phyloP scores from a whole-genome alignment of 2,797 vertebrate genomes.

The Aeoliscus strigatus region DNA sequence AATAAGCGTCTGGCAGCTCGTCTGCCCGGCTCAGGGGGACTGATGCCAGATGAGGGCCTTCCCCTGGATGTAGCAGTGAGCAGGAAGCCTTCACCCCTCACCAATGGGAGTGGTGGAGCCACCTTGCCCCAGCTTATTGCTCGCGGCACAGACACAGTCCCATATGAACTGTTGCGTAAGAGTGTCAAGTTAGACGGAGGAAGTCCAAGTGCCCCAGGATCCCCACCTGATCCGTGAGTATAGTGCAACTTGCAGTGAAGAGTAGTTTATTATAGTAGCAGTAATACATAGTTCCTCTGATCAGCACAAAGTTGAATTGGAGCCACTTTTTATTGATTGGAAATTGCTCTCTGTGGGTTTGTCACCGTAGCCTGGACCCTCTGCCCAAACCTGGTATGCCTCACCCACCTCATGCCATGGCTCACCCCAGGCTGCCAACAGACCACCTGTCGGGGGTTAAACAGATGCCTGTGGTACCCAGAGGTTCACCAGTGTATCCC shows the following conservation, averaged over 20 bases:
- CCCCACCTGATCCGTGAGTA: slow-evolving; percentile 90
- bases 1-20: slow-evolving; percentile 92
- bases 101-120: slow-evolving; percentile 83
- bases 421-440: slow-evolving; percentile 74
- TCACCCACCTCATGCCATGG: slow-evolving; percentile 79
- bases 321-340: too few relatives aligned
- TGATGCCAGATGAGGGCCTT: slow-evolving; percentile 86
- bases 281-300: too few relatives aligned
- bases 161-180: slow-evolving; percentile 84
- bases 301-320: too few relatives aligned
- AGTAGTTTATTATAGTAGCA: too few relatives aligned
- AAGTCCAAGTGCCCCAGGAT: slow-evolving; percentile 88
- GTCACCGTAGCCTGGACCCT: slow-evolving; percentile 76
- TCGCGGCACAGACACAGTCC: slow-evolving; percentile 83
- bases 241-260: background rate
- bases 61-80: slow-evolving; percentile 76
- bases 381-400: slow-evolving; percentile 82
- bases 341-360: background rate
- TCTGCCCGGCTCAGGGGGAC: slow-evolving; percentile 79
- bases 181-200: slow-evolving; percentile 86
- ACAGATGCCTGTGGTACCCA: slow-evolving; percentile 83
- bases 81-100: slow-evolving; percentile 84
- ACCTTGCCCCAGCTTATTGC: slow-evolving; percentile 87
- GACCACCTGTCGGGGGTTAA: slow-evolving; percentile 86
- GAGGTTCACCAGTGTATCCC: slow-evolving; percentile 84